These are phyloP conservation scores for Melopsittacus undulatus DNA, from an alignment of 2,797 vertebrate genomes.

Conservation along the genomic window DNA sequence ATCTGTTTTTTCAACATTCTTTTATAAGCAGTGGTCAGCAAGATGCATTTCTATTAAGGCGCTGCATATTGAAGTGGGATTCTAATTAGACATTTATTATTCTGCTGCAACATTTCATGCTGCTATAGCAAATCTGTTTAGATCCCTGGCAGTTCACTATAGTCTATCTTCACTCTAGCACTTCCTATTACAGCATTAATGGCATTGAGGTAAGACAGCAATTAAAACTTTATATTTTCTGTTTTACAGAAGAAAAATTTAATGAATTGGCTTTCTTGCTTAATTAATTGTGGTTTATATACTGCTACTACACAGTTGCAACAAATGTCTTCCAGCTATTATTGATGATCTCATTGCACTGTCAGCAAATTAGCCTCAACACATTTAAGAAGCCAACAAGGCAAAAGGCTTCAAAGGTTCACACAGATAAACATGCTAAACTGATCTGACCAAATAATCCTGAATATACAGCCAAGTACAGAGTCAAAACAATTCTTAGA, in stretches of 20 bases:
- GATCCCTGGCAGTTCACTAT: background rate
- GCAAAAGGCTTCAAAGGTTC: background rate
- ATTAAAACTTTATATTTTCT: slow-evolving; percentile 21
- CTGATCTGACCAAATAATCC: background rate
- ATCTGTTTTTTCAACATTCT: background rate
- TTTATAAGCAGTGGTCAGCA: background rate
- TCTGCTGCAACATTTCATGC: background rate
- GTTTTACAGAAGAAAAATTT: background rate
- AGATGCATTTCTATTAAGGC: background rate
- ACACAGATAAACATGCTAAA: background rate
- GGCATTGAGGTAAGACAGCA: background rate
- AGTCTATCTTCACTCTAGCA: background rate
- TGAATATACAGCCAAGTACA: background rate
- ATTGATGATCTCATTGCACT: background rate
- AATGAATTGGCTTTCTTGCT: slow-evolving; percentile 4
- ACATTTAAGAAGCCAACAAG: background rate
- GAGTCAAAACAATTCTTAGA: background rate
- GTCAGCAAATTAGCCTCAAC: background rate
- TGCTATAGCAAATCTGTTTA: slow-evolving; percentile 10
- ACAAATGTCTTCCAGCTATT: background rate
- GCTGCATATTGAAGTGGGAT: background rate
- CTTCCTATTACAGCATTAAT: background rate
- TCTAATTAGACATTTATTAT: slow-evolving; percentile 24
- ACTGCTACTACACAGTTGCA: background rate
- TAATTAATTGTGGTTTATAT: slow-evolving; percentile 16